A percentile compares a stretch with the other conserved stretches of the same genome.
Conservation (phyloP, 2,113 vertebrate species). For the Trochalopteron elliotii region DNA sequence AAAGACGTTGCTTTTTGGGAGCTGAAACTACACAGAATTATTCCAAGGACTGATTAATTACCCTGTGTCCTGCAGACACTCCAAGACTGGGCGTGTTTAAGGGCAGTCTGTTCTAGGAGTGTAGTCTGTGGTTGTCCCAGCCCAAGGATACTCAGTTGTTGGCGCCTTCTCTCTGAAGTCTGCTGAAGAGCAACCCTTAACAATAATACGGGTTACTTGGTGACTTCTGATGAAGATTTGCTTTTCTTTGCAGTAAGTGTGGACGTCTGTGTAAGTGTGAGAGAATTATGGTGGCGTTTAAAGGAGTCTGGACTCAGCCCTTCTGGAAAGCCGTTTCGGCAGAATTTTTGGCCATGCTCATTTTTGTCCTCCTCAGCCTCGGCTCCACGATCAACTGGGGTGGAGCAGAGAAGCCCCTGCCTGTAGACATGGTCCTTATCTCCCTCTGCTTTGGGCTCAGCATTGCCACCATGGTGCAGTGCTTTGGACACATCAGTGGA, state of each 20-base stretch:
- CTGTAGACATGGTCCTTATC: conserved; percentile 89
- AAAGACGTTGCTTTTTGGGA: not conserved
- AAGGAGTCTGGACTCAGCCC: conserved; percentile 93
- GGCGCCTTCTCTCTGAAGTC: fast-evolving
- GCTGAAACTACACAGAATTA: not conserved
- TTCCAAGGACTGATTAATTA: not conserved
- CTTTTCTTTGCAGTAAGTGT: conserved; percentile 83
- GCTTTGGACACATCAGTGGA: conserved; percentile 94
- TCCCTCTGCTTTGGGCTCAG: conserved; percentile 95
- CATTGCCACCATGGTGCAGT: conserved; percentile 97
- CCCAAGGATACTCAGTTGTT: not conserved
- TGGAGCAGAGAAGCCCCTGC: conserved; percentile 78
- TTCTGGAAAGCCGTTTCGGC: conserved; percentile 94
- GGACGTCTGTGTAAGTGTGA: conserved; percentile 79
- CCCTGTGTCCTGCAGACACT: not conserved
- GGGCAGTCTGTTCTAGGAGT: not conserved
- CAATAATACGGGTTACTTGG: not conserved
- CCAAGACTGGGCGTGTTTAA: not conserved
- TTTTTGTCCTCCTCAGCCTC: conserved; percentile 91
- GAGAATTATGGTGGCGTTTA: conserved; percentile 90
- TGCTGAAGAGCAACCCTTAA: not conserved
- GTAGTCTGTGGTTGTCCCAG: not conserved
- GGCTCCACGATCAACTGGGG: conserved; percentile 95
- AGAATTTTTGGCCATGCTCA: conserved; percentile 91
- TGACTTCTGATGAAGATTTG: conserved; percentile 8